Evolutionary conservation across 2,113 vertebrate species (phyloP).

Genomic region (Lophotis ruficrista): DNA sequence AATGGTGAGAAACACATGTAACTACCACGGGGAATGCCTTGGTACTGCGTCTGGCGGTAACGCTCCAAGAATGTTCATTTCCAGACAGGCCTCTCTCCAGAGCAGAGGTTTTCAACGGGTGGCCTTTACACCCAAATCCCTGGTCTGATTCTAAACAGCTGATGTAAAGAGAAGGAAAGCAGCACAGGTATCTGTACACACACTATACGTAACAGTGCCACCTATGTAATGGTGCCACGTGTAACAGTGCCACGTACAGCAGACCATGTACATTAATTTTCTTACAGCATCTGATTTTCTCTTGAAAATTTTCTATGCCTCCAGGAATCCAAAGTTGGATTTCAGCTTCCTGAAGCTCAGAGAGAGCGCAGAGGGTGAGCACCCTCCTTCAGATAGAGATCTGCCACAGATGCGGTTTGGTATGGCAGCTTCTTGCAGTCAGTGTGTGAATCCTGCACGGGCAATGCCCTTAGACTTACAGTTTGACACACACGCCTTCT

Average conservation of each 20-base stretch:
- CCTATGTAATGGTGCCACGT: too few species aligned
- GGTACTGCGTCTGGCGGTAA: not conserved
- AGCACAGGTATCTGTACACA: not conserved
- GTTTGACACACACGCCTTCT: not conserved
- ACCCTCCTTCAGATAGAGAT: not conserved
- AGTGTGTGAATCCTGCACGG: fast-evolving
- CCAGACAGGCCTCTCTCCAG: not conserved
- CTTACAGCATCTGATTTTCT: not conserved
- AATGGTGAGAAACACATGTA: not conserved
- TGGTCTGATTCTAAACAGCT: not conserved
- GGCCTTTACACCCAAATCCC: not conserved
- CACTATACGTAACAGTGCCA: too few species aligned
- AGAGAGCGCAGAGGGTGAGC: not conserved
- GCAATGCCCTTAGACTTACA: too few species aligned
- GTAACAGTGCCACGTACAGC: too few species aligned
- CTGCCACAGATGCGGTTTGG: not conserved
- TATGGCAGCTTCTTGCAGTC: not conserved
- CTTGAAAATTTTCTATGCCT: not conserved
- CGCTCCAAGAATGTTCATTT: not conserved
- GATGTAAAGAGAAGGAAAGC: not conserved
- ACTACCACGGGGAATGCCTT: not conserved
- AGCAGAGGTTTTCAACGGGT: not conserved
- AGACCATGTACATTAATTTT: fast-evolving
- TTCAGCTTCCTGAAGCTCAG: not conserved
- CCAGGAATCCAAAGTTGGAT: not conserved